Base-by-base conservation (phyloP, 2,113 vertebrate genomes). In the Dasyprocta punctata region DNA sequence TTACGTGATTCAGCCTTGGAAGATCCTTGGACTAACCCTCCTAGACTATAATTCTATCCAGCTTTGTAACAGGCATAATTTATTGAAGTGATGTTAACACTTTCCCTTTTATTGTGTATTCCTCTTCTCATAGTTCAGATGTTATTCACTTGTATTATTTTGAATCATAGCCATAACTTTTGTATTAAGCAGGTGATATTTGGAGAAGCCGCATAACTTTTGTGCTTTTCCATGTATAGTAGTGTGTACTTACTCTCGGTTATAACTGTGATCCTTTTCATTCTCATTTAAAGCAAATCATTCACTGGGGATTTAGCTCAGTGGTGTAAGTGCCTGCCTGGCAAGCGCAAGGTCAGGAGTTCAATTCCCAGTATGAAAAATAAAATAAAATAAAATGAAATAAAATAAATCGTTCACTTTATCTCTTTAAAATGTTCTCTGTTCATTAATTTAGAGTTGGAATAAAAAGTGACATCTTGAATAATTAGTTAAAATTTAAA, bases 361-460 rank as follows among this genome's bases (percentile, higher is more conserved):
- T n/a, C n/a, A n/a, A n/a, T n/a, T n/a, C n/a, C n/a, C n/a, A n/a
- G n/a, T n/a, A n/a, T n/a, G n/a, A n/a, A n/a, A n/a, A n/a, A n/a
- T n/a, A n/a, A n/a, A n/a, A n/a, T n/a, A n/a, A n/a, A n/a, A n/a
- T n/a, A n/a, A n/a, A n/a, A n/a, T n/a, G n/a, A n/a, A n/a, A n/a
- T n/a, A n/a, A 95, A 91, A 73, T 81, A 87, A 78, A 38, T 44
- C 36, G 65, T 56, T 92, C 30, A 44, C 95, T 88, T 97, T 93
- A 71, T 92, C 41, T 28, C 60, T 89, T 94, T 67, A 85, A 88
- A 81, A n/a, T 33, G 4, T 24, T n/a, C 8, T 52, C 22, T 63
- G 47, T 87, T 88, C 95, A 63, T n/a, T 63, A 81, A 88, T 80
- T 92, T 85, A 89, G 86, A 94, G 44, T 94, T 90, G 33, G 61